Percentiles rank a stretch among this genome's conserved stretches.
phyloP scores from a whole-genome alignment of 2,113 vertebrate species.

The Nansenia antarctica region DNA sequence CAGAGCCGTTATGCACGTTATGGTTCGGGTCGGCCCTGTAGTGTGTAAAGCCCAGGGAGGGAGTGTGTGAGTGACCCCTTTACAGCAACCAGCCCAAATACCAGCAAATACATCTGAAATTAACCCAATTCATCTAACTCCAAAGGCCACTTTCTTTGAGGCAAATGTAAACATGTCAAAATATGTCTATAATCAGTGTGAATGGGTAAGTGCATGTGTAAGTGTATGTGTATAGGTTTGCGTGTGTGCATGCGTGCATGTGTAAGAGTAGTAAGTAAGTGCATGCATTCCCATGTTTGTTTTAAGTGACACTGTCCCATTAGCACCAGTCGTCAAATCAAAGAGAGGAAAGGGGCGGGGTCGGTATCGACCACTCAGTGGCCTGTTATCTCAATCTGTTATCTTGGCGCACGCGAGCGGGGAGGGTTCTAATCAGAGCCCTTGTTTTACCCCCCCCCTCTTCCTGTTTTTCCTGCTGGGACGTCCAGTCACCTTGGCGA shows the following conservation, averaged over 20 bases:
- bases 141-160: too few species aligned
- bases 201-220: too few species aligned
- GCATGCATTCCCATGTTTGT: slow-evolving; percentile 28
- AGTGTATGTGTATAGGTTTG: not conserved
- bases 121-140: too few species aligned
- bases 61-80: too few species aligned
- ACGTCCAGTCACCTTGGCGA: slow-evolving; percentile 62
- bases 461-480: slow-evolving; percentile 77
- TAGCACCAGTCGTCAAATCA: slow-evolving; percentile 47
- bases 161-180: too few species aligned
- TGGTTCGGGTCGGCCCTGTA: too few species aligned
- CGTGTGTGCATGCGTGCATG: not conserved
- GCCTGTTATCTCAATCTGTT: slow-evolving; percentile 64
- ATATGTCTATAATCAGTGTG: too few species aligned
- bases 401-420: slow-evolving; percentile 54
- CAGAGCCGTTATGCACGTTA: too few species aligned
- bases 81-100: too few species aligned
- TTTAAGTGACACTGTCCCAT: slow-evolving; percentile 40
- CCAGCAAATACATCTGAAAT: too few species aligned
- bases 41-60: too few species aligned
- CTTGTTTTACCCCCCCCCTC: slow-evolving; percentile 46
- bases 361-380: slow-evolving; percentile 5
- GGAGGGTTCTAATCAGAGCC: slow-evolving; percentile 74
- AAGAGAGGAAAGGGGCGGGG: slow-evolving; percentile 55
- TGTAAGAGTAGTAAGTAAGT: too few species aligned